phyloP scores from a whole-genome alignment of 1,140 invertebrate species.

The Ericerus pela region DNA sequence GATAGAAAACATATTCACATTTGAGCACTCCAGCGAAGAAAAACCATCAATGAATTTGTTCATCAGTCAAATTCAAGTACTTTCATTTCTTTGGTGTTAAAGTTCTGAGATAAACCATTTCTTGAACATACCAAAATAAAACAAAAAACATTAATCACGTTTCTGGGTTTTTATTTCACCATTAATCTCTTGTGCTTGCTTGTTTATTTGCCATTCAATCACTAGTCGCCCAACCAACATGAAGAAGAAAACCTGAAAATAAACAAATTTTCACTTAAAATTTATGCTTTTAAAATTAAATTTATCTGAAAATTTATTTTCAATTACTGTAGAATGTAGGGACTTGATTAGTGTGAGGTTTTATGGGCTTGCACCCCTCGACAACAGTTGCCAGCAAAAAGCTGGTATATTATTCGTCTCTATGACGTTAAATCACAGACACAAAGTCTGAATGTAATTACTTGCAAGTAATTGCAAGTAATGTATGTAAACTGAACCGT shows the following conservation, averaged over 20 bases:
- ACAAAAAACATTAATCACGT: constrained; percentile 23
- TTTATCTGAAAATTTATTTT: no score
- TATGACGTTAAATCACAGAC: no score
- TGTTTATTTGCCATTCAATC: constrained; percentile 46
- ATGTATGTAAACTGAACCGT: no score
- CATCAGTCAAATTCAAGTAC: background rate
- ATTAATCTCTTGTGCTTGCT: constrained; percentile 28
- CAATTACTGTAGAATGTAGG: no score
- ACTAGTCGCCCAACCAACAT: constrained; percentile 87
- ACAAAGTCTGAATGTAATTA: no score
- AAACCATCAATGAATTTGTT: background rate
- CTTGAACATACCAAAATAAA: background rate
- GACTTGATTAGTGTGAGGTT: no score
- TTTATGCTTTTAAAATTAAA: no score
- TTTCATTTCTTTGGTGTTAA: background rate
- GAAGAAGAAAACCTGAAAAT: constrained; percentile 76
- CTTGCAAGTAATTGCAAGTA: no score
- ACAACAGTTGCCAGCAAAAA: no score
- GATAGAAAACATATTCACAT: constrained; percentile 4
- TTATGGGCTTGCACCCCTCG: no score
- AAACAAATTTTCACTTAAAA: no score
- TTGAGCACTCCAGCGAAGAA: constrained; percentile 4
- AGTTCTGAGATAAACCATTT: constrained; percentile 1
- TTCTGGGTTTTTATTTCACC: constrained; percentile 26
- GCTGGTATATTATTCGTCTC: no score